Conservation (phyloP, 2,797 vertebrate species). For the Micropoecilia bifurca region DNA sequence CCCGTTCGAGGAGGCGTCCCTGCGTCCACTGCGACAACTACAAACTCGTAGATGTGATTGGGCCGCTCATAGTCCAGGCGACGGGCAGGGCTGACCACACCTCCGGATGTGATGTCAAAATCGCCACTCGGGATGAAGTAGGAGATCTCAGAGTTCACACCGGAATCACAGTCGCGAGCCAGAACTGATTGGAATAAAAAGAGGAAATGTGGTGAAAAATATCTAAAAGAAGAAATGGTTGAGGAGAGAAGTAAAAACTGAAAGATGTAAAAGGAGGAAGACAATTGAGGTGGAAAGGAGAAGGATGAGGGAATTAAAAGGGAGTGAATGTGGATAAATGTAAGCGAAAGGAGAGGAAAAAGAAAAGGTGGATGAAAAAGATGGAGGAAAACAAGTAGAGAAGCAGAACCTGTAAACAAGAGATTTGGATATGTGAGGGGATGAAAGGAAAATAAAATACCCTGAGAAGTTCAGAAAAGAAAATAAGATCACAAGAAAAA, state of each 20-base stretch:
- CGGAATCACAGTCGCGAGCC: constrained; percentile 89
- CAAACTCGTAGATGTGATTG: constrained; percentile 90
- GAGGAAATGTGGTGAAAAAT: not conserved
- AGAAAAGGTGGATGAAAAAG: not conserved
- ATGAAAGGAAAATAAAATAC: not conserved
- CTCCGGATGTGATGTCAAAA: constrained; percentile 85
- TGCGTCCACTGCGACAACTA: constrained; percentile 88
- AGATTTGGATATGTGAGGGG: not conserved
- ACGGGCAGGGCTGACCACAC: constrained; percentile 84
- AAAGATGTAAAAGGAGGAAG: not conserved
- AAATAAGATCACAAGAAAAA: not conserved
- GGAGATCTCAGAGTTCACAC: constrained; percentile 85
- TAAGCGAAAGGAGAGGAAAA: not conserved
- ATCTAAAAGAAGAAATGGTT: not conserved
- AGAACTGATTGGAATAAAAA: constrained; percentile 69
- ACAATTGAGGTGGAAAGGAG: not conserved
- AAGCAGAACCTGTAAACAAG: not conserved
- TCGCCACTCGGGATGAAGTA: constrained; percentile 87
- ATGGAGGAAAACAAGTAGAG: not conserved
- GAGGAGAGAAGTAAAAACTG: not conserved
- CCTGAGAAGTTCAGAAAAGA: not conserved
- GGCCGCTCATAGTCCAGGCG: constrained; percentile 87
- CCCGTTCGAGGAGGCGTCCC: constrained; percentile 87
- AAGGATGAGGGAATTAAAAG: not conserved
- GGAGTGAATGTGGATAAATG: not conserved